A percentile compares a stretch with the other conserved stretches of the same genome.
phyloP scores from a whole-genome alignment of 2,888 invertebrate genomes.

The Drosophila gaucha region DNA sequence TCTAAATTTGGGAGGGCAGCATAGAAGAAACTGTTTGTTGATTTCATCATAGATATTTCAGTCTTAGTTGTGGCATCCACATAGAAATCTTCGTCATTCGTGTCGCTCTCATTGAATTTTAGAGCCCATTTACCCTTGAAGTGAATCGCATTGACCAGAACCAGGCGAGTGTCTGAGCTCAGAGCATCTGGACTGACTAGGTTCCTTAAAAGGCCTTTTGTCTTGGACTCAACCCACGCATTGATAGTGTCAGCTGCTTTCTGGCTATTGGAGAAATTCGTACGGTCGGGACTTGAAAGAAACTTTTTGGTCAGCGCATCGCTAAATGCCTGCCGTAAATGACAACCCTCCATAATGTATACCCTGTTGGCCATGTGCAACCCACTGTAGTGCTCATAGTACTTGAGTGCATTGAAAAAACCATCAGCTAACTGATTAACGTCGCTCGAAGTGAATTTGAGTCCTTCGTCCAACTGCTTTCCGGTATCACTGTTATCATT shows the following conservation, averaged over 20 bases:
- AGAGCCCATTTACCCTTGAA: constrained; percentile 92
- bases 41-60: constrained; percentile 89
- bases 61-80: constrained; percentile 84
- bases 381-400: constrained; percentile 43
- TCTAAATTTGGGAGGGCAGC: constrained; percentile 60
- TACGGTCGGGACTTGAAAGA: constrained; percentile 87
- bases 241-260: constrained; percentile 88
- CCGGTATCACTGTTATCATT: constrained; percentile 29
- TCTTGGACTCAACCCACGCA: constrained; percentile 91
- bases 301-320: constrained; percentile 87
- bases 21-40: constrained; percentile 65
- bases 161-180: constrained; percentile 86
- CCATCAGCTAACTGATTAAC: constrained; percentile 24
- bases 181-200: constrained; percentile 87
- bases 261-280: constrained; percentile 87
- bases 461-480: constrained; percentile 42
- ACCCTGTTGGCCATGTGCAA: constrained; percentile 89
- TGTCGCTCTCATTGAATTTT: constrained; percentile 86
- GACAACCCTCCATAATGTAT: constrained; percentile 87
- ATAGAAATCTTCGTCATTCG: constrained; percentile 87
- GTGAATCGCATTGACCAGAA: constrained; percentile 92
- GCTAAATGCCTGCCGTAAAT: constrained; percentile 86
- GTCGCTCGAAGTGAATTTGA: constrained; percentile 15
- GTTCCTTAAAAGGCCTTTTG: constrained; percentile 91
- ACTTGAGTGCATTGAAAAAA: constrained; percentile 42